Conservation (phyloP, 2,888 invertebrate genomes). For the Netelia melanura region DNA sequence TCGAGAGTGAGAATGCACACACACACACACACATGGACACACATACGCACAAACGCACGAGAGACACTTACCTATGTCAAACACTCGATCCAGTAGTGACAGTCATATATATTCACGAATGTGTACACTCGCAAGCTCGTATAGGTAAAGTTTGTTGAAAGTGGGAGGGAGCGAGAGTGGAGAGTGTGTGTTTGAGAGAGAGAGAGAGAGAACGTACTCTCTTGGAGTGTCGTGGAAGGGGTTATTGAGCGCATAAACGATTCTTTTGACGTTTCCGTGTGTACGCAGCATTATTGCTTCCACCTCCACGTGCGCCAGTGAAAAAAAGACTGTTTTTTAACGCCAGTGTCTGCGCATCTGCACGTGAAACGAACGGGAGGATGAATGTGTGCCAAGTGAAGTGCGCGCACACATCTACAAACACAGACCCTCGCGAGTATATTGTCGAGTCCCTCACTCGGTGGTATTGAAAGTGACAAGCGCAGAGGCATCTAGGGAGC, state of each 20-base stretch:
- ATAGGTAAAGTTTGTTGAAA: conserved; percentile 13
- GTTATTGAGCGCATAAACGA: conserved; percentile 41
- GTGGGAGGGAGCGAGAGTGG: conserved; percentile 37
- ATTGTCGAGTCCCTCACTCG: conserved; percentile 47
- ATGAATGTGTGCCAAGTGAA: conserved; percentile 13
- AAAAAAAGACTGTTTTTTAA: not conserved
- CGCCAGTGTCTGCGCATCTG: not conserved
- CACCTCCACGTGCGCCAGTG: not conserved
- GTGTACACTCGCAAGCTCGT: conserved; percentile 20
- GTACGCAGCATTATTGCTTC: conserved; percentile 7
- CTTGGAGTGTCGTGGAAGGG: conserved; percentile 47
- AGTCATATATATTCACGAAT: conserved; percentile 32
- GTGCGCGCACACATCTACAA: not conserved
- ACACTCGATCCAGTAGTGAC: conserved; percentile 45
- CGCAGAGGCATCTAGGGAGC: conserved; percentile 43
- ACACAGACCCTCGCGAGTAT: not conserved
- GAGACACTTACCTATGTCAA: conserved; percentile 24
- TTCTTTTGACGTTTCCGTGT: conserved; percentile 49
- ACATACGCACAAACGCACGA: not conserved
- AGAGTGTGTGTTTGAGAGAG: not conserved
- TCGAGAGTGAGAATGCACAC: conserved; percentile 15
- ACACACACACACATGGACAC: not conserved
- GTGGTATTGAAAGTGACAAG: conserved; percentile 60
- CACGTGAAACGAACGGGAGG: not conserved
- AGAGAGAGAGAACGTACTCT: conserved; percentile 44